Evolutionary conservation across 35 echinoderm and acorn worm genomes (phyloP).

Genomic region (Strongylocentrotus purpuratus): DNA sequence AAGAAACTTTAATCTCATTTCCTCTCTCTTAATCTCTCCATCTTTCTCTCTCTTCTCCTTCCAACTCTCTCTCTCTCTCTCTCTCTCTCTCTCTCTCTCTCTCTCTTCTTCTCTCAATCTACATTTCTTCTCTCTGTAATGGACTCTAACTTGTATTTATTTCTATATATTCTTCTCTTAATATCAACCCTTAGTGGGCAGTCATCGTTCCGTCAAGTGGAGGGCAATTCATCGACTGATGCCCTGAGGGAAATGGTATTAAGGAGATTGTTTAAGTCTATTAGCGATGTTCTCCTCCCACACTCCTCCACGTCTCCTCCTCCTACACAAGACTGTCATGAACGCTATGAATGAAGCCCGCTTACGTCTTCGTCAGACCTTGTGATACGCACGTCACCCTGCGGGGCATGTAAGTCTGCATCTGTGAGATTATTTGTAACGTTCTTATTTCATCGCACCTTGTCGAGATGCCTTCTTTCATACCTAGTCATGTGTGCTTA

Average conservation of each 20-base stretch:
- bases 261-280: constrained; percentile 18
- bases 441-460: neutral
- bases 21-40: neutral
- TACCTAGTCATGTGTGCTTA: neutral
- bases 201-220: neutral
- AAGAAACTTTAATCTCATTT: neutral
- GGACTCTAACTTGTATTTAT: neutral
- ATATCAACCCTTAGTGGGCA: neutral
- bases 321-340: too few relatives aligned
- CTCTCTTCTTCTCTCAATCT: neutral
- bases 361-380: neutral
- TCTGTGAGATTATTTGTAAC: neutral
- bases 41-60: neutral
- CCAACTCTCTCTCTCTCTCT: too few relatives aligned
- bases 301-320: neutral
- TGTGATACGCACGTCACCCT: neutral
- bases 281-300: neutral
- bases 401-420: neutral
- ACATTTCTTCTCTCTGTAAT: neutral
- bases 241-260: neutral
- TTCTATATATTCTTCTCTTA: neutral
- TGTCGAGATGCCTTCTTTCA: neutral
- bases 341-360: neutral
- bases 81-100: too few relatives aligned
- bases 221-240: neutral